Base-by-base conservation (phyloP, 35 echinoderm and acorn worm species). In the Anneissia japonica region DNA sequence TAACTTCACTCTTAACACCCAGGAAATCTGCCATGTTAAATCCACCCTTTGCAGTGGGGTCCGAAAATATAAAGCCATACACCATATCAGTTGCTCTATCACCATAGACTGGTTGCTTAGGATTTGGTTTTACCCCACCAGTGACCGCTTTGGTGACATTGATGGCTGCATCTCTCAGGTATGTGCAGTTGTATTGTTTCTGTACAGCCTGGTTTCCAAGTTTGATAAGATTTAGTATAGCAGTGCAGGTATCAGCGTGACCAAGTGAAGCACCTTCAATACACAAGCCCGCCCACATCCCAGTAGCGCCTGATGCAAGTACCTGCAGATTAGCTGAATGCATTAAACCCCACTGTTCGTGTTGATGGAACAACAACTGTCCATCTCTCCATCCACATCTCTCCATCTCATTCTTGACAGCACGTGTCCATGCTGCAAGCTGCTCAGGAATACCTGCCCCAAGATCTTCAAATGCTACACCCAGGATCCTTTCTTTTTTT, bases 401-500 rank as follows among this genome's bases (percentile, higher is more conserved):
- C 28, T 80, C 77, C 90, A 91, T 91, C 5, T 34, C 46, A 76
- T 87, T 87, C n/a, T 84, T 84, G 32, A 91, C 81, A 72, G 37
- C 87, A 16, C 33, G 39, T 31, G 46, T 39, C 0, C 34, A 87
- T 2, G 32, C 39, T 30, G 76, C 76, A 31, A 35, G 74, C 78
- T 87, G 84, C 29, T 91, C 90, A 0, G 84, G 90, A 0, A 91
- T 16, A 37, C 84, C 80, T 26, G 23, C 78, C 0, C 89, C 90
- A 1, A 72, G 55, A 28, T 91, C 90, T 72, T 91, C 90, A 75
- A 81, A 87, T 77, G 87, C 40, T 77, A 91, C 29, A 6, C 90
- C 90, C 31, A 91, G 87, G 6, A 76, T 84, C 35, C 84, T 37
- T 26, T 39, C 6, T 23, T 72, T 36, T 7, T 21, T 11, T 5